Base-by-base conservation (phyloP, 2,888 invertebrate species). In the Drosophila emarginata region DNA sequence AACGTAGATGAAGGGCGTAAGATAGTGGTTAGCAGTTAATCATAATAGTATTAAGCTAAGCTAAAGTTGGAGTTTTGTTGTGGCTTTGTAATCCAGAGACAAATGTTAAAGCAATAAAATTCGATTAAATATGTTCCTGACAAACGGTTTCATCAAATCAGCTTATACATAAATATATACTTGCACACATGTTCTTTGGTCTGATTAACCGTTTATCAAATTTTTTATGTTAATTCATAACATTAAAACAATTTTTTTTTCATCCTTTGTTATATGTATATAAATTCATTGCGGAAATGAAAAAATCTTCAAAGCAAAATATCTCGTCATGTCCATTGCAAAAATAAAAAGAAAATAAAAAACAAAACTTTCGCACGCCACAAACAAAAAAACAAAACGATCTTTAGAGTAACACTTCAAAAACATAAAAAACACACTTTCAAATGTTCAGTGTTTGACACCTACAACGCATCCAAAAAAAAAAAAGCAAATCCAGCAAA, bases 371-470 rank as follows among this genome's bases (percentile, higher is more conserved):
- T 72, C 72, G 72, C 72, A 72, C 72, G 72, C 32, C 61, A 53
- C 4, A 26, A 26, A 26, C 4, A 26, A 26, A 64, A 51, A 59
- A 65, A 72, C 37, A 61, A 72, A 59, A 61, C 57, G 74, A 73
- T 66, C 71, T 45, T 59, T 51, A 54, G 63, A 51, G 15, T 23
- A 63, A 70, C 70, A 70, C 58, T 54, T 60, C 26, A 59, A 18
- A 26, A 14, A 18, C 36, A 61, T 50, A 74, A 67, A 53, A 59
- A 69, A 69, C 21, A 69, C 56, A 80, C 84, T 86, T 86, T 83
- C 80, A 76, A 77, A 69, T 66, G 69, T 28, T 68, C 61, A 56
- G 45, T 60, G 62, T 39, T 45, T 51, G 56, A 83, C 82, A 77
- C 82, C 80, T 63, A 82, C 87, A 61, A 51, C 28, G 69, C 60